Base-by-base conservation (phyloP, 2,888 invertebrate species). In the Masnerella sp. region DNA sequence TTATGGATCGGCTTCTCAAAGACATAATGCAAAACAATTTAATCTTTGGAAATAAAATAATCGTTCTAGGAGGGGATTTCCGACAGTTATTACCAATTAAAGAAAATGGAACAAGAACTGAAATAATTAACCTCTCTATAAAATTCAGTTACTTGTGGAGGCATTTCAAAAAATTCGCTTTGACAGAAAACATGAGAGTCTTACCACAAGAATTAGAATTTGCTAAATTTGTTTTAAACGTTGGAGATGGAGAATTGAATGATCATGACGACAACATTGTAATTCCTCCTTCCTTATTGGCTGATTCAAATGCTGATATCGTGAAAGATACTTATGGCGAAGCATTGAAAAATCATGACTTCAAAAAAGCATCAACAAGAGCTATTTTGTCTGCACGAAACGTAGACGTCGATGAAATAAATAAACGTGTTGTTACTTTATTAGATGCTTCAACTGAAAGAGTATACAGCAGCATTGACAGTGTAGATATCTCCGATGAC, bases 131-230 rank as follows among this genome's bases (percentile, higher is more conserved):
- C n/a, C n/a, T n/a, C n/a, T n/a, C n/a, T n/a, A n/a, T n/a, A n/a
- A n/a, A n/a, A n/a, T n/a, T n/a, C n/a, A n/a, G n/a, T n/a, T n/a
- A n/a, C n/a, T n/a, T n/a, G n/a, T n/a, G n/a, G n/a, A n/a, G n/a
- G 15, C 42, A 42, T 42, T 42, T 42, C 22, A 0, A 42, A 18
- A 18, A 18, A 42, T 42, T 42, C 11, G 2, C 22, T 18, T 1
- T 42, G 22, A 42, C 42, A 18, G 42, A 42, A 42, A 42, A 42
- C 42, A 42, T 42, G n/a, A 42, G 42, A 20, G 20, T 42, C 20
- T n/a, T 11, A 11, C 18, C 42, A 42, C 20, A 42, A 42, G 42
- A 42, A 42, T 20, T 42, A 42, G 42, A 42, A 20, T 42, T 42
- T 42, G 42, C 42, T 42, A 42, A 18, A 11, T 42, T 42, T 8